A percentile compares a stretch with the other conserved stretches of the same genome.
Evolutionary conservation across 2,113 vertebrate species (phyloP).

Genomic region (Campylorhamphus procurvoides): DNA sequence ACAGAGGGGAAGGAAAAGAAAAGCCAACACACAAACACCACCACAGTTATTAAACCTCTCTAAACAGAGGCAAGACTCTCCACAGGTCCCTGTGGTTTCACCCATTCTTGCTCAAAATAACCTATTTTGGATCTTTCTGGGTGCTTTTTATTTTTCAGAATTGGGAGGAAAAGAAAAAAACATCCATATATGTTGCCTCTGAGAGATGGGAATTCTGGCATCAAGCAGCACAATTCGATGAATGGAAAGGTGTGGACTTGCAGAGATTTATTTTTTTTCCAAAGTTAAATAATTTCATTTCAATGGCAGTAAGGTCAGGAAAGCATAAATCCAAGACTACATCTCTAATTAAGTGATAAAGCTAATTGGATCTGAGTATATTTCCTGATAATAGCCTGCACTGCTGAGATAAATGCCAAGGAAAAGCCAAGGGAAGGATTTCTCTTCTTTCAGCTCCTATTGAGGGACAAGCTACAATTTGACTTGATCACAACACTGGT

Average conservation of each 20-base stretch:
- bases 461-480: neutral
- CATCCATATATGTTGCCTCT: neutral
- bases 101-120: neutral
- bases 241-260: neutral
- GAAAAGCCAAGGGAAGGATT: constrained; percentile 8
- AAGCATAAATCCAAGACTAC: constrained; percentile 45
- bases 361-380: constrained; percentile 65
- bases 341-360: constrained; percentile 50
- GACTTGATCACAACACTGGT: neutral
- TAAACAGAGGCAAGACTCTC: neutral
- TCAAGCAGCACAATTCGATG: neutral
- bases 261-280: neutral
- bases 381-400: constrained; percentile 52
- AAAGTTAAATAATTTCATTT: constrained; percentile 50
- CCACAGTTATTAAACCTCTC: neutral
- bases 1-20: rapidly evolving
- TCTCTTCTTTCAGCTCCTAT: neutral
- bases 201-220: neutral
- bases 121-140: neutral
- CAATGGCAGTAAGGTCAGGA: constrained; percentile 1
- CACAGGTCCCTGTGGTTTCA: neutral
- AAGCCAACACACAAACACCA: rapidly evolving
- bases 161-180: neutral
- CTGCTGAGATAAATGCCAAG: constrained; percentile 46
- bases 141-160: neutral